phyloP scores from a whole-genome alignment of 2,113 vertebrate genomes.

The Melanotaenia duboulayi region DNA sequence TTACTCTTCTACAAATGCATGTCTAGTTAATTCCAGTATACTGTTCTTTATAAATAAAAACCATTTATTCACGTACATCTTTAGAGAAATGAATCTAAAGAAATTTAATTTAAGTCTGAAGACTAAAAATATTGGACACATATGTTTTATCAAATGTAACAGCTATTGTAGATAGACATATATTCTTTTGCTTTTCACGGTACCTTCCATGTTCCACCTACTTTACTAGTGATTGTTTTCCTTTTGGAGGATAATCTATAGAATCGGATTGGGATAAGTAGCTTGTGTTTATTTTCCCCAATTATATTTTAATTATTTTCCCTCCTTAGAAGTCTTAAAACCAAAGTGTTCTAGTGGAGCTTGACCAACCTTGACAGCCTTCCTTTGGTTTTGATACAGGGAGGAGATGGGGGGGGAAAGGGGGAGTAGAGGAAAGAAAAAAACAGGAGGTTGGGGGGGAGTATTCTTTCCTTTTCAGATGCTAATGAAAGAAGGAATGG shows the following conservation, averaged over 20 bases:
- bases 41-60: not conserved
- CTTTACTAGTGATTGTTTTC: slow-evolving; percentile 61
- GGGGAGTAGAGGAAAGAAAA: slow-evolving; percentile 38
- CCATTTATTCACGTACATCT: not conserved
- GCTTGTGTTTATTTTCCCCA: slow-evolving; percentile 79
- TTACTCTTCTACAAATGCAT: not conserved
- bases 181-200: slow-evolving; percentile 46
- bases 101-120: too few species aligned
- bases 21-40: not conserved
- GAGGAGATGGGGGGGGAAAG: slow-evolving; percentile 66
- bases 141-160: slow-evolving; percentile 43
- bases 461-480: slow-evolving; percentile 83
- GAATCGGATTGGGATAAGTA: slow-evolving; percentile 79
- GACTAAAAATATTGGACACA: not conserved
- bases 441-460: slow-evolving; percentile 44
- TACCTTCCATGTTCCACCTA: slow-evolving; percentile 17
- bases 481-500: slow-evolving; percentile 86
- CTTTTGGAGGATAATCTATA: slow-evolving; percentile 73
- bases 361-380: slow-evolving; percentile 76
- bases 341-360: slow-evolving; percentile 74
- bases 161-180: slow-evolving; percentile 22
- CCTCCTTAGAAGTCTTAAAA: slow-evolving; percentile 46
- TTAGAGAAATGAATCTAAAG: not conserved
- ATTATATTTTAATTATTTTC: slow-evolving; percentile 71
- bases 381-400: slow-evolving; percentile 75